phyloP scores from a whole-genome alignment of 2,888 invertebrate species.

The Ectropis crepuscularia region DNA sequence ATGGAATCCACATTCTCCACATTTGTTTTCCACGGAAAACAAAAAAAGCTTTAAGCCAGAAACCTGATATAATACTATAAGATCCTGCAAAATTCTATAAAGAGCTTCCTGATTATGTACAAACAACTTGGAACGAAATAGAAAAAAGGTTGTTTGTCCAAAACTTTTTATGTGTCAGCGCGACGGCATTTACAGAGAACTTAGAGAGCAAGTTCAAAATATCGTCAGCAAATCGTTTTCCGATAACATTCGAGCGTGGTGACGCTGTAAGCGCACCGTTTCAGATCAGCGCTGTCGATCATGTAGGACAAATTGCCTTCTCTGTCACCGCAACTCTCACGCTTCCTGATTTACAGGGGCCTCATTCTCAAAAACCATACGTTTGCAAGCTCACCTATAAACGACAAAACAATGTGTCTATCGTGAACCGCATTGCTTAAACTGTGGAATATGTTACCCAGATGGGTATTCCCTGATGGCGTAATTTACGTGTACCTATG shows the following conservation, averaged over 20 bases:
- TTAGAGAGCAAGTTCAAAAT: conserved; percentile 38
- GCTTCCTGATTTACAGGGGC: conserved; percentile 27
- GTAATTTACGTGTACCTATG: no score
- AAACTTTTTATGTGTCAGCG: conserved; percentile 32
- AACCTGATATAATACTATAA: no score
- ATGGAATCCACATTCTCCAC: not conserved
- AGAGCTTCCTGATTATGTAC: no score
- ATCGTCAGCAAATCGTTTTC: conserved; percentile 51
- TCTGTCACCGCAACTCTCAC: conserved; percentile 51
- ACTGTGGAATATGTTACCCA: no score
- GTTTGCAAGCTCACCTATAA: no score
- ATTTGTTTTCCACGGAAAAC: no score
- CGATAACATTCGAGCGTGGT: conserved; percentile 46
- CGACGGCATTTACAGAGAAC: conserved; percentile 25
- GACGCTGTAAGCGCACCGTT: conserved; percentile 33
- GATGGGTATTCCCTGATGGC: no score
- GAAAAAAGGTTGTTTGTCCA: not conserved
- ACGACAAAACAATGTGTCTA: no score
- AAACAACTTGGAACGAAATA: not conserved
- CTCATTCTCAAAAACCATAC: no score
- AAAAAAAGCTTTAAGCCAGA: no score
- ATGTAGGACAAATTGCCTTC: conserved; percentile 56
- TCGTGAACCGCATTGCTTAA: no score
- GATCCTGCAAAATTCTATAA: no score
- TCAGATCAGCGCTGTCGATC: conserved; percentile 50